Percentiles rank a stretch among this genome's conserved stretches.
phyloP scores from a whole-genome alignment of 2,888 invertebrate species.

The Hyalella azteca region DNA sequence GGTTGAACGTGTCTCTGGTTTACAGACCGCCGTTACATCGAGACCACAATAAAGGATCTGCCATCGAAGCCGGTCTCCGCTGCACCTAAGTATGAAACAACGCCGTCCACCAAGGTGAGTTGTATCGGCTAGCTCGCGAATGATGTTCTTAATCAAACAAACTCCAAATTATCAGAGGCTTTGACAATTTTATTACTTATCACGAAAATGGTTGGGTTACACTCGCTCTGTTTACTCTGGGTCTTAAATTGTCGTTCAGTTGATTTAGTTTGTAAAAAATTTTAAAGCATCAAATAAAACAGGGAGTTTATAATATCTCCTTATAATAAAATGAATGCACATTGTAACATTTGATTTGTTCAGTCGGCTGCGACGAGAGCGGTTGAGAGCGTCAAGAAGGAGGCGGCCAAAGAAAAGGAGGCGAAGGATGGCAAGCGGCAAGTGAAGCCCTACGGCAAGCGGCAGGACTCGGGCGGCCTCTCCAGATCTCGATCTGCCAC shows the following conservation, averaged over 20 bases:
- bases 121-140: neutral
- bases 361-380: slow-evolving; percentile 62
- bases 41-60: slow-evolving; percentile 68
- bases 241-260: too few relatives aligned
- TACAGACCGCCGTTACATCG: slow-evolving; percentile 82
- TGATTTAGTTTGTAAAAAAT: too few relatives aligned
- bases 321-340: too few relatives aligned
- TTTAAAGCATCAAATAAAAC: too few relatives aligned
- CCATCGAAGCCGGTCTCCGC: slow-evolving; percentile 54
- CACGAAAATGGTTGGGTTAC: too few relatives aligned
- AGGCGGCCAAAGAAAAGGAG: neutral
- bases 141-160: too few relatives aligned
- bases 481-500: slow-evolving; percentile 87
- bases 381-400: slow-evolving; percentile 55
- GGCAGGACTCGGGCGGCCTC: slow-evolving; percentile 77
- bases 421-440: slow-evolving; percentile 64
- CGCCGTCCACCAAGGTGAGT: neutral
- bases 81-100: slow-evolving; percentile 23
- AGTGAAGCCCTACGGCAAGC: slow-evolving; percentile 70
- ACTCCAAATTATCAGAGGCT: too few relatives aligned
- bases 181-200: too few relatives aligned
- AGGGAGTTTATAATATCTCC: too few relatives aligned
- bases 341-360: too few relatives aligned
- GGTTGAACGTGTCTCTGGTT: too few relatives aligned
- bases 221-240: too few relatives aligned